Percentiles rank a stretch among this genome's conserved stretches.
These are phyloP conservation scores for Eupithecia insigniata DNA, from an alignment of 2,888 invertebrate genomes.

Conservation along the genomic window DNA sequence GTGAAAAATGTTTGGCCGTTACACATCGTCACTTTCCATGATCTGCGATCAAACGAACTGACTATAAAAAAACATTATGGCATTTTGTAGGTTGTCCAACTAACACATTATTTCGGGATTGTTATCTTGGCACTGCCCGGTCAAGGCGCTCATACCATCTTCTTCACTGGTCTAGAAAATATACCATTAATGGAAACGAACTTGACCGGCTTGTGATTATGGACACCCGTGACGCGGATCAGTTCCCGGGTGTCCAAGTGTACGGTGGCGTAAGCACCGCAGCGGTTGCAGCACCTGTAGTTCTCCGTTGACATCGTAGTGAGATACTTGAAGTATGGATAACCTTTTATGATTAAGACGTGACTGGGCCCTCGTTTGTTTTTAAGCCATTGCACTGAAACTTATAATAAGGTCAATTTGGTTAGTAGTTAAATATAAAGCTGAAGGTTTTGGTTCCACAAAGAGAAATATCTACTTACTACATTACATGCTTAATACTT, in stretches of 20 bases:
- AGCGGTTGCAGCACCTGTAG: conserved; percentile 37
- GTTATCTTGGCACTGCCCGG: not conserved
- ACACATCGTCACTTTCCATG: too few species aligned
- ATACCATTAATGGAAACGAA: not conserved
- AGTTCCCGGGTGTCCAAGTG: conserved; percentile 1
- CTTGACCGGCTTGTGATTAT: not conserved
- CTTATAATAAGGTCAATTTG: not conserved
- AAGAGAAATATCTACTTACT: too few species aligned
- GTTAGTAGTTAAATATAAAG: too few species aligned
- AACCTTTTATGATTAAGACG: not conserved
- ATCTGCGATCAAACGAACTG: too few species aligned
- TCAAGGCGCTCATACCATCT: not conserved
- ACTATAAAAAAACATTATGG: too few species aligned
- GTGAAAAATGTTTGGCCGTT: too few species aligned
- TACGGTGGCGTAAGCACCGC: conserved; percentile 38
- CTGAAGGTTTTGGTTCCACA: too few species aligned
- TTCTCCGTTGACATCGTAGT: conserved; percentile 14
- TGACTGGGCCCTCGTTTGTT: not conserved
- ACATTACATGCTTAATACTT: too few species aligned
- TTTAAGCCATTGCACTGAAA: conserved; percentile 9
- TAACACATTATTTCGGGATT: too few species aligned
- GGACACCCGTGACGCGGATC: not conserved
- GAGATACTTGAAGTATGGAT: conserved; percentile 13
- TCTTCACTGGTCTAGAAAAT: not conserved
- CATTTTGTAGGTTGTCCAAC: too few species aligned